Conservation (phyloP, 2,797 vertebrate genomes). For the Phalloptychus januarius region DNA sequence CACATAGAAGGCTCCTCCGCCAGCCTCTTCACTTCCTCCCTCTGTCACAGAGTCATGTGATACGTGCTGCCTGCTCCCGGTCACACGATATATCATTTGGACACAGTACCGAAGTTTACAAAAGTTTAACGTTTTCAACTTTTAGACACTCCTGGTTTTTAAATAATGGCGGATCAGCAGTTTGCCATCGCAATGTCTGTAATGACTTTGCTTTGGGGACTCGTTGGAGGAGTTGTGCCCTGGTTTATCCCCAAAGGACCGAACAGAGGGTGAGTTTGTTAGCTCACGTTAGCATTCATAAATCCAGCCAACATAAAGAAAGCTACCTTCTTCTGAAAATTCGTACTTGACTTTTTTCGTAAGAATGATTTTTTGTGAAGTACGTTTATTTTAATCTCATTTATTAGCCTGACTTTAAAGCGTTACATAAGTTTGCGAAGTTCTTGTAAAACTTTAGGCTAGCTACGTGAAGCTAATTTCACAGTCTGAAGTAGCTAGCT, state of each 20-base stretch:
- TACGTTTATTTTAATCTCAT: background rate
- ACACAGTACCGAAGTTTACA: conserved; percentile 21
- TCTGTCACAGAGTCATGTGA: background rate
- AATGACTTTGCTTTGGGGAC: conserved; percentile 92
- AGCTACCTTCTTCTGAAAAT: background rate
- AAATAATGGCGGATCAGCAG: conserved; percentile 82
- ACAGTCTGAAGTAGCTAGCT: conserved; percentile 1
- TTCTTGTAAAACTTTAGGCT: conserved; percentile 27
- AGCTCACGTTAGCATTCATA: conserved; percentile 56
- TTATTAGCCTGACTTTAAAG: background rate
- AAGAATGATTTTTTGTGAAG: too few relatives aligned
- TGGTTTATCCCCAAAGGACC: conserved; percentile 95
- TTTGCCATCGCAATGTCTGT: conserved; percentile 88
- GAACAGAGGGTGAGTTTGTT: conserved; percentile 90
- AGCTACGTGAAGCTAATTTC: conserved; percentile 34
- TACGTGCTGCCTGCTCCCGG: background rate
- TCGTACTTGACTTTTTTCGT: background rate
- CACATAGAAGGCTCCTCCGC: background rate
- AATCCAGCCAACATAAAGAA: background rate
- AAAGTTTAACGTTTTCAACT: conserved; percentile 22
- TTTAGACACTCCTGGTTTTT: background rate
- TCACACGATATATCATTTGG: background rate
- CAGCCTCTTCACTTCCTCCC: conserved; percentile 16
- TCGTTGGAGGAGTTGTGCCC: conserved; percentile 89
- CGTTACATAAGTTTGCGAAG: background rate